Conservation (phyloP, 2,888 invertebrate species). For the Sinhomidia bicolor region DNA sequence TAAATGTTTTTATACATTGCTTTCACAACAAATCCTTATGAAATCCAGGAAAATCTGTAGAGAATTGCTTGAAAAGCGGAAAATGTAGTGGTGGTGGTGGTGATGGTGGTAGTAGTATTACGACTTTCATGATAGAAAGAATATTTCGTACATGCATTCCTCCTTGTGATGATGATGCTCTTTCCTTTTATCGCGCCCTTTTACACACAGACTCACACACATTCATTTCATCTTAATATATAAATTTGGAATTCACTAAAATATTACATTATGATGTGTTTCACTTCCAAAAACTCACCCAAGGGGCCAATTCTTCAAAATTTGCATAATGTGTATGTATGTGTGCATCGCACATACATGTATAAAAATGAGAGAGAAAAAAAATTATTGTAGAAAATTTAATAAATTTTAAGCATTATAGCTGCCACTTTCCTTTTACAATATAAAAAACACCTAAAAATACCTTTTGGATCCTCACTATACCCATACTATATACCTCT, state of each 20-base stretch:
- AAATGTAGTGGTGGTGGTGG: neutral
- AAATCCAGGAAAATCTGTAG: slow-evolving; percentile 51
- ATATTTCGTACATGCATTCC: neutral
- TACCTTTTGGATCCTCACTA: neutral
- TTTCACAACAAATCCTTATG: slow-evolving; percentile 50
- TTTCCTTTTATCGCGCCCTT: neutral
- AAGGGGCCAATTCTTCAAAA: slow-evolving; percentile 56
- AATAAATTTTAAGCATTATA: neutral
- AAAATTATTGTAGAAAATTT: neutral
- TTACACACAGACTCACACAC: neutral
- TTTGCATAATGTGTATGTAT: slow-evolving; percentile 60
- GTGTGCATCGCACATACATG: neutral
- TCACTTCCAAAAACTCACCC: slow-evolving; percentile 58
- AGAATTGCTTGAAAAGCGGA: slow-evolving; percentile 31
- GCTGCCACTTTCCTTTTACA: neutral
- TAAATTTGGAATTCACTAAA: slow-evolving; percentile 42
- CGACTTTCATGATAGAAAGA: slow-evolving; percentile 5
- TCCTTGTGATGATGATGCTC: neutral
- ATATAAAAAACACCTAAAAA: neutral
- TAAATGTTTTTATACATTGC: slow-evolving; percentile 35
- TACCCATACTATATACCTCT: neutral
- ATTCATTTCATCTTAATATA: slow-evolving; percentile 33
- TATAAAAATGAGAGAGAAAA: neutral
- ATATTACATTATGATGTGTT: slow-evolving; percentile 39
- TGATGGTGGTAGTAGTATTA: neutral